These are phyloP conservation scores for Crotalus tigris DNA, from an alignment of 2,113 vertebrate species.

Conservation along the genomic window DNA sequence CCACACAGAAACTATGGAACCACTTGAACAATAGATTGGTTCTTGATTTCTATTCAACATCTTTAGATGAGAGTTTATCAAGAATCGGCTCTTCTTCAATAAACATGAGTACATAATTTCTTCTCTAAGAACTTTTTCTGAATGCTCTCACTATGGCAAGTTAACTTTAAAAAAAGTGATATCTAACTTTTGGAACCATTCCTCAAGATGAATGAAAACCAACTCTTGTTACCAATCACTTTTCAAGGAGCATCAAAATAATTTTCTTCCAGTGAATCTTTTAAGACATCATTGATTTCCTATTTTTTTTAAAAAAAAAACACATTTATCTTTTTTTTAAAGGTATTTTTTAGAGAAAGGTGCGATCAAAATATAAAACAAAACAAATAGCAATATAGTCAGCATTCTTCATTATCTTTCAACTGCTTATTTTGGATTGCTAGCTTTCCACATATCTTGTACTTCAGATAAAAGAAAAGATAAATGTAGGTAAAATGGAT, in stretches of 20 bases:
- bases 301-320: background rate
- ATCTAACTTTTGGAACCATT: background rate
- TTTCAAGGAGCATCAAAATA: background rate
- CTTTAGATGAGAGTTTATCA: background rate
- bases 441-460: background rate
- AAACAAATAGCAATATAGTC: background rate
- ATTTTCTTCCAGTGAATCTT: background rate
- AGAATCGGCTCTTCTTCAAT: background rate
- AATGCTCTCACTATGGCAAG: background rate
- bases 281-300: background rate
- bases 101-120: too few species aligned
- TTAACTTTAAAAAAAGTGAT: background rate
- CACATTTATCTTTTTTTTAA: background rate
- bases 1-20: background rate
- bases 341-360: background rate
- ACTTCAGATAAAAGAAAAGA: background rate
- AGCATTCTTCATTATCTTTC: background rate
- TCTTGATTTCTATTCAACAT: too few species aligned
- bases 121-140: background rate
- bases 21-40: background rate
- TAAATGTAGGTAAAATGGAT: background rate
- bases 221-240: background rate
- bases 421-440: background rate
- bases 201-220: background rate
- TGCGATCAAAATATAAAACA: background rate